Base-by-base conservation (phyloP, 1,140 invertebrate species). In the Bathynomus jamesi region DNA sequence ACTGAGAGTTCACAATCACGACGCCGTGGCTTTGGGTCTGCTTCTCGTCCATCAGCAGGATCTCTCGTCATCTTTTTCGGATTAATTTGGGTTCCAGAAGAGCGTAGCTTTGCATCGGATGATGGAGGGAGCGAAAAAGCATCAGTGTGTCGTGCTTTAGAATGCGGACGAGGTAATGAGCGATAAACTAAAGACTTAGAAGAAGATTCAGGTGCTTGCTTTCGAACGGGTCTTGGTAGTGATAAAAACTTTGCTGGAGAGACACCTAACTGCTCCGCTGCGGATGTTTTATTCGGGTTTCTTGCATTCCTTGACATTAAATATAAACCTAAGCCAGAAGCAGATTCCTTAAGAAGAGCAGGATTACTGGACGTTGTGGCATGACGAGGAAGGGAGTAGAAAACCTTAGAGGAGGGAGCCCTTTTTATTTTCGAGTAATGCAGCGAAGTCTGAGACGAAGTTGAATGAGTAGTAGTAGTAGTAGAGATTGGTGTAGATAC, bases 381-480 rank as follows among this genome's bases (percentile, higher is more conserved):
- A 21, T 69, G 67, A 17, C 67, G 40, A 61, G 67, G 67, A 21
- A 69, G 30, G 31, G 67, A 69, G 28, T 69, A 69, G 28, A 69
- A 69, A 28, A 69, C 61, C 7, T 61, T 61, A 0, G 67, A 29
- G 25, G 21, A 27, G 8, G 40, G 1, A 17, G 13, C 21, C 5
- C 5, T 53, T 1, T 11, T 53, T 53, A 8, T 53, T 53, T 11
- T 17, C 1, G 21, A 17, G 21, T 17, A 53, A 53, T 53, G 40
- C 13, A 17, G 13, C 21, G 40, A 53, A 21, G 21, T 17, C 21
- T 53, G 13, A 53, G 40, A 53, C 11, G 2, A 21, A 21, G 40
- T 17, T 11, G 40, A 53, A 17, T 53, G 21, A 31, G 28, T 13
- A 13, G 69, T 40, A 25, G 29, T 70, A n/a, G 28, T 65, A n/a